A percentile compares a stretch with the other conserved stretches of the same genome.
Conservation (phyloP, 1,140 invertebrate species). For the Drosophila obscura region DNA sequence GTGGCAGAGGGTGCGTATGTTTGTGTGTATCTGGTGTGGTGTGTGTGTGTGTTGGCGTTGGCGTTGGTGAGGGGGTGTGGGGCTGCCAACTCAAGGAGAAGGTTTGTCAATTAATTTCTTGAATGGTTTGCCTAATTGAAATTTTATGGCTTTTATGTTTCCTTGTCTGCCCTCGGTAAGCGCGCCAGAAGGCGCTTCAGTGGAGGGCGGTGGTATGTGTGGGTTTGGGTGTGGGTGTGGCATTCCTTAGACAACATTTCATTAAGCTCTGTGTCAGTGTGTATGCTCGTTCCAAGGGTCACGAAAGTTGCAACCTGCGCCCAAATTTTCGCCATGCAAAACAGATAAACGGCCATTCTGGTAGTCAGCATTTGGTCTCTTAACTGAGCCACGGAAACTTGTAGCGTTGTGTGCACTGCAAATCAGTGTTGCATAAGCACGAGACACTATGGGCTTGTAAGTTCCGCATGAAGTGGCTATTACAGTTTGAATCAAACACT, state of each 20-base stretch:
- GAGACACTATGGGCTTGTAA: no score
- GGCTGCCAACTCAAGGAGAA: slow-evolving; percentile 54
- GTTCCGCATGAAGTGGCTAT: no score
- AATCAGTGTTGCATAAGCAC: no score
- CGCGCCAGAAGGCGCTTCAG: background rate
- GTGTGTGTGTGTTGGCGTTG: slow-evolving; percentile 23
- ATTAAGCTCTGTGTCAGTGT: slow-evolving; percentile 23
- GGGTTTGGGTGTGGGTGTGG: slow-evolving; percentile 23
- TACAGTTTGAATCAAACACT: no score
- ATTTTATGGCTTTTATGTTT: slow-evolving; percentile 73
- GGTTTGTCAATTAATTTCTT: slow-evolving; percentile 81
- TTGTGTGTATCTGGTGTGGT: no score
- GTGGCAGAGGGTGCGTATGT: slow-evolving; percentile 12
- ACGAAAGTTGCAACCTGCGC: slow-evolving; percentile 19
- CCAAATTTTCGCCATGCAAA: slow-evolving; percentile 2
- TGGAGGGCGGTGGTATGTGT: slow-evolving; percentile 4
- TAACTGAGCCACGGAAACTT: no score
- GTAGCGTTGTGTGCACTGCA: no score
- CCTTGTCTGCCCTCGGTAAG: slow-evolving; percentile 38
- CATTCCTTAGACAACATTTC: slow-evolving; percentile 50
- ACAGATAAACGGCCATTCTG: no score
- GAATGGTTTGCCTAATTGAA: slow-evolving; percentile 81
- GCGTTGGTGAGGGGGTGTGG: slow-evolving; percentile 3
- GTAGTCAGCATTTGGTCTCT: no score
- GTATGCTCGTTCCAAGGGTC: slow-evolving; percentile 19